Conservation (phyloP, 2,113 vertebrate species). For the rabbit (Oryctolagus cuniculus) region mOryCun1.1 NC_091435.1:75695501-75696000, state of each 20-base stretch:
- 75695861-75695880: not conserved
- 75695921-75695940: not conserved
- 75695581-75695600: not conserved
- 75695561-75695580: not conserved
- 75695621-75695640: slow-evolving; percentile 79
- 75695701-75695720: slow-evolving; percentile 83
- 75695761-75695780: slow-evolving; percentile 71
- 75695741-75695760: slow-evolving; percentile 89
- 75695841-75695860: not conserved
- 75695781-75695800: not conserved
- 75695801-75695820: too few species aligned
- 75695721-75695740: slow-evolving; percentile 84
- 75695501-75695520: not conserved
- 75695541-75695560: not conserved
- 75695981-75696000: not conserved
- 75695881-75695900: not conserved
- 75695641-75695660: slow-evolving; percentile 88
- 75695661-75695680: slow-evolving; percentile 90
- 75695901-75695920: not conserved
- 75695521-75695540: not conserved
- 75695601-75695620: not conserved
- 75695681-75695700: slow-evolving; percentile 80
- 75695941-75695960: not conserved
- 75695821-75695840: not conserved
- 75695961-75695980: not conserved